Evolutionary conservation across 1,140 invertebrate genomes (phyloP), one percentile per base, ranked within the genome.

Genomic region (Sipha flava): DNA sequence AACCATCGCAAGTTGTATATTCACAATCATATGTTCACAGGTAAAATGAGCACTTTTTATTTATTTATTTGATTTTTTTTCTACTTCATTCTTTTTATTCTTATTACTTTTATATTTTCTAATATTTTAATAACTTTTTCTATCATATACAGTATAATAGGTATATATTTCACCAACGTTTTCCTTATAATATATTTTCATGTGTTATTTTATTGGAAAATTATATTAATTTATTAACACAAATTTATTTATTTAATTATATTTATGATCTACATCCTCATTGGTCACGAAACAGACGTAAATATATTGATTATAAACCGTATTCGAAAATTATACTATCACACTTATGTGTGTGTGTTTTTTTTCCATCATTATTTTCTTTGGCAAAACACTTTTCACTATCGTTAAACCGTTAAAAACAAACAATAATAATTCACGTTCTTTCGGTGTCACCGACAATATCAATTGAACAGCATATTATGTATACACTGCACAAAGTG

Each of bases 21-120:
- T 75, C 72, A 75, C 47, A 23, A 75, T 54, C 72, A 75, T n/a
- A n/a, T n/a, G n/a, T 54, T 75, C 31, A 75, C 72, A 75, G 72
- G 72, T 75, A 75, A 75, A 75, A 75, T 3, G 16, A 62, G 82
- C 82, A 83, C 82, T 79, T 77, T 75, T 82, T 84, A 79, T 80
- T 80, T 79, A 80, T 79, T 82, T 49, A 81, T 79, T 80, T 66
- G 75, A 79, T 62, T 79, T 75, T 45, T 64, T 80, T 7, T 43
- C 14, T 43, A 43, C 14, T 5, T 43, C 14, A 43, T 43, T 12
- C 14, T 37, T 64, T 5, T 66, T 66, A 66, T 40, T 23, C 34
- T 49, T 52, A 18, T 79, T 81, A 66, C 34, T 59, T 5, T 70
- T 70, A 49, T 72, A 18, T 18, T 72, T 68, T 23, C 26, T 47